Evolutionary conservation across 2,797 vertebrate genomes (phyloP).

Genomic region (Melanotaenia maccullochi): DNA sequence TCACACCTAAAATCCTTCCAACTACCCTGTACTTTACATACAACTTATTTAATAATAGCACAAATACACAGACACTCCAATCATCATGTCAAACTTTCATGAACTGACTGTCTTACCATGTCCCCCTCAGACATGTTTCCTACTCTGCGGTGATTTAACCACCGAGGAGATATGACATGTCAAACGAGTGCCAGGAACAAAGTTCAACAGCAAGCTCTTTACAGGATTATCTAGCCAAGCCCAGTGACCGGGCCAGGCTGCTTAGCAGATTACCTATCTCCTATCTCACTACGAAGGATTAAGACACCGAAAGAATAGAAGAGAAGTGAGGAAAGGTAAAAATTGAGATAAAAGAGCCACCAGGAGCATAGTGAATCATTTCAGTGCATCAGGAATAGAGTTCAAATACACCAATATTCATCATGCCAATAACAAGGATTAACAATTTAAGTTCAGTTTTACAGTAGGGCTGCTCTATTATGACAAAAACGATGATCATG

Average conservation of each 20-base stretch:
- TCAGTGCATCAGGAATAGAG: neutral
- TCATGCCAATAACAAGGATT: too few relatives aligned
- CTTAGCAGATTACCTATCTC: slow-evolving; percentile 61
- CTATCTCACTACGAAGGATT: slow-evolving; percentile 63
- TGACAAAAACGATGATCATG: too few relatives aligned
- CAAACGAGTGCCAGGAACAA: slow-evolving; percentile 66
- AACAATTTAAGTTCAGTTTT: too few relatives aligned
- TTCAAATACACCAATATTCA: too few relatives aligned
- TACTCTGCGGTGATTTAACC: slow-evolving; percentile 43
- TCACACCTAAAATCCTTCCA: neutral
- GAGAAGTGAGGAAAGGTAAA: neutral
- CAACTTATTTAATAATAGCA: neutral
- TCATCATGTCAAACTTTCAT: neutral
- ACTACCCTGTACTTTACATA: neutral
- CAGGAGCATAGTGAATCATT: neutral
- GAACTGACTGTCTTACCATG: slow-evolving; percentile 73
- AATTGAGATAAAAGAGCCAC: neutral
- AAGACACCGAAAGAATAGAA: slow-evolving; percentile 10
- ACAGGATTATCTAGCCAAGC: slow-evolving; percentile 61
- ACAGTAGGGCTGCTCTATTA: too few relatives aligned
- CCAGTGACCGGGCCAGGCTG: slow-evolving; percentile 47
- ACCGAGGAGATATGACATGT: slow-evolving; percentile 41
- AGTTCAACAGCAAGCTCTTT: slow-evolving; percentile 76
- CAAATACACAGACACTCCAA: neutral
- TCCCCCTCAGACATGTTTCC: slow-evolving; percentile 74